Evolutionary conservation across 2,797 vertebrate species (phyloP).

Genomic region (Euthynnus affinis): DNA sequence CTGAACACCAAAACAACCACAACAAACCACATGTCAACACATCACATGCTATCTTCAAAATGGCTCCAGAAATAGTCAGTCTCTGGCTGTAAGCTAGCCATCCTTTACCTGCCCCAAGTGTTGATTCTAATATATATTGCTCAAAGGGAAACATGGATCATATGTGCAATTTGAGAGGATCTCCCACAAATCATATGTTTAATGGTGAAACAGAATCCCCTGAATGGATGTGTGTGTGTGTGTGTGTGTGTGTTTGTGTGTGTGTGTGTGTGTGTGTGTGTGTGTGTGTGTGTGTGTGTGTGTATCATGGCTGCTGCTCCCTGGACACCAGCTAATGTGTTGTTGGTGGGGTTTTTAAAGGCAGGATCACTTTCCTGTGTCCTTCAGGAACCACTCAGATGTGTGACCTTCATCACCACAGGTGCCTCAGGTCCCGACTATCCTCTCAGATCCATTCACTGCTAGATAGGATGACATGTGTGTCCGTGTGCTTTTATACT

Average conservation of each 20-base stretch:
- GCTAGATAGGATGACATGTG: conserved; percentile 27
- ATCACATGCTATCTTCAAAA: conserved; percentile 7
- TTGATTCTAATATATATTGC: conserved; percentile 18
- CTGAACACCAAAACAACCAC: conserved; percentile 2
- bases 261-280: conserved; percentile 36
- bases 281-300: no score
- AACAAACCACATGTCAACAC: neutral
- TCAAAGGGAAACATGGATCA: conserved; percentile 24
- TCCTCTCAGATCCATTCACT: conserved; percentile 52
- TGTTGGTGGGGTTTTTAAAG: conserved; percentile 66
- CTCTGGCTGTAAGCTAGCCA: neutral
- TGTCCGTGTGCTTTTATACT: conserved; percentile 27
- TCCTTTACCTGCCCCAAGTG: neutral
- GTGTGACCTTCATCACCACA: conserved; percentile 68
- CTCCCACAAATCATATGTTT: conserved; percentile 65
- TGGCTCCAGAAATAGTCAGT: neutral
- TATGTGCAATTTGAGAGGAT: conserved; percentile 57
- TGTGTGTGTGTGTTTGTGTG: conserved; percentile 27
- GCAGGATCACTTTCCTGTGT: conserved; percentile 68
- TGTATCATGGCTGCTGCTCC: conserved; percentile 48
- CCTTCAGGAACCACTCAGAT: conserved; percentile 68
- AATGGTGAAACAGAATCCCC: conserved; percentile 55
- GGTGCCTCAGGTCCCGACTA: conserved; percentile 50
- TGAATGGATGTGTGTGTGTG: conserved; percentile 20
- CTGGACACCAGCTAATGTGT: conserved; percentile 63